phyloP scores from a whole-genome alignment of 2,888 invertebrate genomes.

The Melieria omissa region DNA sequence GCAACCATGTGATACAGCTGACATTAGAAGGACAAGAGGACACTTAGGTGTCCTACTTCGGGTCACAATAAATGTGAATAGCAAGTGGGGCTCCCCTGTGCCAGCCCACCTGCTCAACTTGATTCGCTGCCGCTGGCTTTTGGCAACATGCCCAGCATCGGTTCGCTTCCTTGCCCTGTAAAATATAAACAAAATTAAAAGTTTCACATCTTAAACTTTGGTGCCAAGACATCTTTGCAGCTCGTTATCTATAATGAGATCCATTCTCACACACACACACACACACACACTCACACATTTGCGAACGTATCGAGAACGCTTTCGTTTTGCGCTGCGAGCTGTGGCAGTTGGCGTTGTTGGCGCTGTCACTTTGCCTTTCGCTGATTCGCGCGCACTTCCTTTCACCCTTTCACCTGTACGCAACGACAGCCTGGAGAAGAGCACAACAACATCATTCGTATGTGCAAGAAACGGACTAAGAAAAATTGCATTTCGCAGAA shows the following conservation, averaged over 20 bases:
- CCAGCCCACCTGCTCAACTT: not conserved
- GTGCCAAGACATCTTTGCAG: conserved; percentile 47
- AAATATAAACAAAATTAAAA: conserved; percentile 49
- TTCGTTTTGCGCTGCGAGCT: conserved; percentile 26
- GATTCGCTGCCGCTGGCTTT: conserved; percentile 1
- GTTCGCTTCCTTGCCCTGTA: conserved; percentile 11
- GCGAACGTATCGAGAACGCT: conserved; percentile 38
- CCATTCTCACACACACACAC: conserved; percentile 44
- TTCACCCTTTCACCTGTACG: not conserved
- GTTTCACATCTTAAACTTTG: conserved; percentile 47
- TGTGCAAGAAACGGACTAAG: too few species aligned
- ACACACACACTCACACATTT: not conserved
- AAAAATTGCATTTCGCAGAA: too few species aligned
- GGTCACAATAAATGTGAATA: too few species aligned
- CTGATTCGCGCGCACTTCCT: not conserved
- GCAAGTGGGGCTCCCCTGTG: conserved; percentile 1
- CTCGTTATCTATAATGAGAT: conserved; percentile 54
- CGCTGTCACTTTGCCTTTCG: not conserved
- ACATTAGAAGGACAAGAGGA: conserved; percentile 44
- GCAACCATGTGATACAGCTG: conserved; percentile 22
- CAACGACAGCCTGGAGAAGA: too few species aligned
- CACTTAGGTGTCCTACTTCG: conserved; percentile 37
- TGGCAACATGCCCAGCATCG: not conserved
- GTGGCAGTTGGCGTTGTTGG: conserved; percentile 2
- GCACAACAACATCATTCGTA: too few species aligned